Percentiles rank a stretch among this genome's conserved stretches.
phyloP scores from a whole-genome alignment of 92 coral and sea anemone species.

The Anthopleura xanthogrammica region DNA sequence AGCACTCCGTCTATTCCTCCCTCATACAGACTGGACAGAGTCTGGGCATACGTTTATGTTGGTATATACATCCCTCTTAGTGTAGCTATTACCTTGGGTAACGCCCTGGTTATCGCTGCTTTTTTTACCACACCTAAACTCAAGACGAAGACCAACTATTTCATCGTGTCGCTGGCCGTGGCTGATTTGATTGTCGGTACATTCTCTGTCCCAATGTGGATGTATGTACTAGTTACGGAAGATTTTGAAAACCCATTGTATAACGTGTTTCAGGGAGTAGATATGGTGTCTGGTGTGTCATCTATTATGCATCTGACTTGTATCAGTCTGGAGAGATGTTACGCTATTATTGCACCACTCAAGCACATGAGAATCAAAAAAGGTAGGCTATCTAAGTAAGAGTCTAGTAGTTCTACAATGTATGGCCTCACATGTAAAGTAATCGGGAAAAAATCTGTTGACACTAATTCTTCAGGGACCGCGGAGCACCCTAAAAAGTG shows the following conservation, averaged over 20 bases:
- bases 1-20: not conserved
- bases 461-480: no score
- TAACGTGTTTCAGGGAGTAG: conserved; percentile 44
- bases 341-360: conserved; percentile 87
- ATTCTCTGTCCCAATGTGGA: conserved; percentile 84
- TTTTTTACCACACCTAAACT: conserved; percentile 69
- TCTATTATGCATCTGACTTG: conserved; percentile 89
- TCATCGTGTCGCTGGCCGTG: conserved; percentile 79
- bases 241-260: conserved; percentile 53
- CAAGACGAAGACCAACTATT: conserved; percentile 85
- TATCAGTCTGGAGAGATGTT: conserved; percentile 93
- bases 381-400: conserved; percentile 35
- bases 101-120: conserved; percentile 66
- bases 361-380: conserved; percentile 71
- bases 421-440: no score
- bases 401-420: no score
- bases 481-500: no score
- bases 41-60: conserved; percentile 45
- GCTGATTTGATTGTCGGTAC: conserved; percentile 81
- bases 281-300: conserved; percentile 83
- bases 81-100: conserved; percentile 49
- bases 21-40: not conserved
- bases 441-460: no score
- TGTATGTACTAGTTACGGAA: conserved; percentile 46
- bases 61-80: conserved; percentile 45